A percentile compares a stretch with the other conserved stretches of the same genome.
These are phyloP conservation scores for Enteromius radiatus DNA, from an alignment of 2,797 vertebrate species.

Conservation along the genomic window DNA sequence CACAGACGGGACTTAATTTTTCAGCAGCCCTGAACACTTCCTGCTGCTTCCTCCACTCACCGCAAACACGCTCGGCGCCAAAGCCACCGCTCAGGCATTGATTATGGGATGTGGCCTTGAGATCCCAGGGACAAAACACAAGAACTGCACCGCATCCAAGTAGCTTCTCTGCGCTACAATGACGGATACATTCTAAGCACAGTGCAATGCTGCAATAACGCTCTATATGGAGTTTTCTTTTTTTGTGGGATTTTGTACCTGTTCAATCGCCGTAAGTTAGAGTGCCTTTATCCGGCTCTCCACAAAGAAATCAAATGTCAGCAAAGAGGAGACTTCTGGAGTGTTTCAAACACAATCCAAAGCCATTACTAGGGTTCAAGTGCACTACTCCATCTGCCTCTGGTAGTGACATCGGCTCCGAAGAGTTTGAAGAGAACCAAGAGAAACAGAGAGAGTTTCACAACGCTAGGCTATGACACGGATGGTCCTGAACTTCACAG, in stretches of 20 bases:
- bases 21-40: constrained; percentile 65
- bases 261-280: constrained; percentile 7
- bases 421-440: constrained; percentile 43
- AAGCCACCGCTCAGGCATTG: constrained; percentile 56
- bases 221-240: constrained; percentile 15
- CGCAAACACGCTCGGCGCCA: constrained; percentile 53
- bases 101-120: constrained; percentile 36
- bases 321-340: constrained; percentile 33
- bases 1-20: constrained; percentile 75
- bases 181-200: constrained; percentile 17
- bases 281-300: constrained; percentile 30
- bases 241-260: neutral
- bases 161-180: neutral
- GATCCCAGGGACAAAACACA: constrained; percentile 31
- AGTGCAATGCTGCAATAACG: constrained; percentile 16
- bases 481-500: constrained; percentile 18
- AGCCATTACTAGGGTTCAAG: constrained; percentile 43
- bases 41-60: constrained; percentile 72
- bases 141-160: constrained; percentile 9
- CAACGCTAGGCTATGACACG: constrained; percentile 13
- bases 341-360: constrained; percentile 39
- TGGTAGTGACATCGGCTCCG: constrained; percentile 13
- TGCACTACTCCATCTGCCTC: constrained; percentile 31
- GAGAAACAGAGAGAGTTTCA: constrained; percentile 7
- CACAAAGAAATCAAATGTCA: constrained; percentile 43